Evolutionary conservation across 2,797 vertebrate genomes (phyloP).

Genomic region (Phylloscopus collybita): DNA sequence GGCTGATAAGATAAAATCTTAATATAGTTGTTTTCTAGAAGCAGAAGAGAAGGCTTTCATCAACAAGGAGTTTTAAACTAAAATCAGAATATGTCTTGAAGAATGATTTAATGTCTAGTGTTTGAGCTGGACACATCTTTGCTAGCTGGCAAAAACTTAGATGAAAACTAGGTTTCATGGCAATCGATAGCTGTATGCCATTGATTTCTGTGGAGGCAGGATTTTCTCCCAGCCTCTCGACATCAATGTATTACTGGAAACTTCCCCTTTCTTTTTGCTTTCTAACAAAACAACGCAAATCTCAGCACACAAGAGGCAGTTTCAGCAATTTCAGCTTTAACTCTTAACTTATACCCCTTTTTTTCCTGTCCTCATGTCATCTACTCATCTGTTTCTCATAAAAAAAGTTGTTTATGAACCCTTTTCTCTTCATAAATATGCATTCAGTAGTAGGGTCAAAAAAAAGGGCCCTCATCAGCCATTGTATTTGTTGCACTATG

Average conservation of each 20-base stretch:
- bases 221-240: not conserved
- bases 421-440: not conserved
- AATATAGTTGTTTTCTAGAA: not conserved
- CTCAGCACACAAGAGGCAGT: not conserved
- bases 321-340: not conserved
- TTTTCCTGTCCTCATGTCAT: not conserved
- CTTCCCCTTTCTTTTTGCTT: not conserved
- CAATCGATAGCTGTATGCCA: not conserved
- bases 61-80: not conserved
- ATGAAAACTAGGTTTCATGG: not conserved
- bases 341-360: not conserved
- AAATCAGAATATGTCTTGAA: not conserved
- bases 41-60: not conserved
- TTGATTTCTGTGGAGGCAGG: conserved; percentile 1
- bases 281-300: not conserved
- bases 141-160: not conserved
- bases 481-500: not conserved
- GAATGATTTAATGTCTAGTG: not conserved
- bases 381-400: not conserved
- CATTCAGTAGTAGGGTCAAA: not conserved
- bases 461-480: not conserved
- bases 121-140: not conserved
- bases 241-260: not conserved
- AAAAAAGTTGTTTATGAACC: not conserved
- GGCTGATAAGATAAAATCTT: not conserved